Base-by-base conservation (phyloP, 2,888 invertebrate genomes). In the Bembecia ichneumoniformis region DNA sequence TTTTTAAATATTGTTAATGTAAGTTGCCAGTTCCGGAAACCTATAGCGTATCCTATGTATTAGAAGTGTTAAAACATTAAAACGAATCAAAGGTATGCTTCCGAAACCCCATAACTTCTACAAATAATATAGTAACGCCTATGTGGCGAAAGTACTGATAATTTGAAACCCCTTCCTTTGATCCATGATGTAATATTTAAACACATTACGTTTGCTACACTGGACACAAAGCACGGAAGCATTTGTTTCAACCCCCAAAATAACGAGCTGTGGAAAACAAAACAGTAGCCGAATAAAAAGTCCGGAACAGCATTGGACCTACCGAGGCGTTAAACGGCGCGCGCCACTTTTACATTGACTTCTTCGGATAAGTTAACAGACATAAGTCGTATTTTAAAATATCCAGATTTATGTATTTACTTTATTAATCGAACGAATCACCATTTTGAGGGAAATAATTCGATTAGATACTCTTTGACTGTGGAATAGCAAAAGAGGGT, bases 271-370 rank as follows among this genome's bases (percentile, higher is more conserved):
- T 45, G 46, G 17, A 55, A 53, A 50, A 54, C 52, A 60, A 60
- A 59, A 60, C 53, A 56, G 53, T 57, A 57, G 53, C 52, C 36
- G 47, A 47, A 56, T 55, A 56, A 64, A 64, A 62, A 59, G 55
- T 56, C 58, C 59, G 58, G 59, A 61, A 63, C 13, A 36, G 3
- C 35, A 11, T 3, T 13, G 36, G 36, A 36, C 35, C 35, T 11
- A 35, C 11, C 35, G 35, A 35, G 35, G 35, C 35, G 35, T 35
- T 35, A 35, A 35, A 7, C 35, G n/a, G 36, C 36, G 13, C 11
- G 13, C 40, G 40, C 40, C 40, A 40, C n/a, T 40, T n/a, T 40
- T n/a, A 40, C 5, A 40, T 3, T 40, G 40, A 13, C 13, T n/a
- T n/a, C 3, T 36, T 4, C 36, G n/a, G 13, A 13, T 36, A n/a